phyloP scores from a whole-genome alignment of 2,797 vertebrate genomes.

The Kryptolebias ocellatus region DNA sequence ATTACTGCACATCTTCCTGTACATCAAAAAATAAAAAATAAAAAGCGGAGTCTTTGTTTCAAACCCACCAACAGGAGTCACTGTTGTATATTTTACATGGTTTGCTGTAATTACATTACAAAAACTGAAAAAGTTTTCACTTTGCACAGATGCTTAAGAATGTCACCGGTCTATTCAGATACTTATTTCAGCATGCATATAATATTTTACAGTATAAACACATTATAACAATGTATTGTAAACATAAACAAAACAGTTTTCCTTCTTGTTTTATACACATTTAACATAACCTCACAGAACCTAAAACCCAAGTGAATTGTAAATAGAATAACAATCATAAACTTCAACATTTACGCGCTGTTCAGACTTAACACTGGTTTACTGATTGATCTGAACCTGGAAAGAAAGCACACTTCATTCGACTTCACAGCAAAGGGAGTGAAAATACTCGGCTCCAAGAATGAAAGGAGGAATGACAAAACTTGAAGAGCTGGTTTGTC shows the following conservation, averaged over 20 bases:
- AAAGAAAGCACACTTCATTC: conserved; percentile 35
- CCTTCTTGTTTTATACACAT: neutral
- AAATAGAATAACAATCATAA: conserved; percentile 17
- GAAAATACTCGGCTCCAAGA: conserved; percentile 19
- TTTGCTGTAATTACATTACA: too few species aligned
- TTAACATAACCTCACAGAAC: conserved; percentile 9
- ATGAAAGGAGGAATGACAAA: conserved; percentile 22
- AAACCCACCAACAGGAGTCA: conserved; percentile 27
- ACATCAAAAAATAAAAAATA: too few species aligned
- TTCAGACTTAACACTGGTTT: conserved; percentile 58
- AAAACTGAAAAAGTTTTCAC: too few species aligned
- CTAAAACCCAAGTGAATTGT: conserved; percentile 4
- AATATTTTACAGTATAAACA: too few species aligned
- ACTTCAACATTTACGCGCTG: conserved; percentile 19
- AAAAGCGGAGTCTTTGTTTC: neutral
- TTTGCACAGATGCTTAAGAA: too few species aligned
- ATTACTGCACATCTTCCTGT: too few species aligned
- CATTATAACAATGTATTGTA: too few species aligned
- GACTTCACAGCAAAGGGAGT: conserved; percentile 18
- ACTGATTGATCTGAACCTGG: conserved; percentile 23
- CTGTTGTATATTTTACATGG: conserved; percentile 5
- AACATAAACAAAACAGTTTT: neutral
- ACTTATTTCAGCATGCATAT: too few species aligned
- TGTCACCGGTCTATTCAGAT: too few species aligned
- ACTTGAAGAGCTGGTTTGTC: conserved; percentile 75